Evolutionary conservation across 1,140 invertebrate genomes (phyloP).

Genomic region (Sminthurides bifidus): DNA sequence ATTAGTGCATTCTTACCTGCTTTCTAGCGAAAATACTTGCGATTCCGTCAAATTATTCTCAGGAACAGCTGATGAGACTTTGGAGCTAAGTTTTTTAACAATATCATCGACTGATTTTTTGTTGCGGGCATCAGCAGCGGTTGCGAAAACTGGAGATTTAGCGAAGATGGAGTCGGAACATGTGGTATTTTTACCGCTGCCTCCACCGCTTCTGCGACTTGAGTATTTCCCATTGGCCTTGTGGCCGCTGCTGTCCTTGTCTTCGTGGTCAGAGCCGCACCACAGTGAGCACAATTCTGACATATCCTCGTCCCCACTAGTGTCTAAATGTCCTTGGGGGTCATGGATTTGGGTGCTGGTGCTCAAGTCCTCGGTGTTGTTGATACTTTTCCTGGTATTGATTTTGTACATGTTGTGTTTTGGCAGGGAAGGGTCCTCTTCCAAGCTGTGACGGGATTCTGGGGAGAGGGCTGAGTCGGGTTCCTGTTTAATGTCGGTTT

Average conservation of each 20-base stretch:
- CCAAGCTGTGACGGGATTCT: neutral
- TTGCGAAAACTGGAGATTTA: too few relatives aligned
- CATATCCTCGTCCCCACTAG: constrained; percentile 25
- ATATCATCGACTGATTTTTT: constrained; percentile 31
- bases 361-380: neutral
- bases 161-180: too few relatives aligned
- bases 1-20: too few relatives aligned
- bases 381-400: neutral
- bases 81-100: constrained; percentile 26
- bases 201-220: neutral
- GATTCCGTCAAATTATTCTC: too few relatives aligned
- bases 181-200: too few relatives aligned
- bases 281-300: constrained; percentile 26
- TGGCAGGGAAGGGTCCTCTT: neutral
- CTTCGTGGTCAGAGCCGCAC: constrained; percentile 20
- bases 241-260: neutral
- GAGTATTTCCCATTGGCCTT: constrained; percentile 5
- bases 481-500: too few relatives aligned
- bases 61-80: too few relatives aligned
- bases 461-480: too few relatives aligned
- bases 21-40: constrained; percentile 13
- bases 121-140: constrained; percentile 6
- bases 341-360: neutral
- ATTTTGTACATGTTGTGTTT: neutral
- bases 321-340: constrained; percentile 11